phyloP scores from a whole-genome alignment of 2,888 invertebrate genomes.

The Lasioglossum lativentre region DNA sequence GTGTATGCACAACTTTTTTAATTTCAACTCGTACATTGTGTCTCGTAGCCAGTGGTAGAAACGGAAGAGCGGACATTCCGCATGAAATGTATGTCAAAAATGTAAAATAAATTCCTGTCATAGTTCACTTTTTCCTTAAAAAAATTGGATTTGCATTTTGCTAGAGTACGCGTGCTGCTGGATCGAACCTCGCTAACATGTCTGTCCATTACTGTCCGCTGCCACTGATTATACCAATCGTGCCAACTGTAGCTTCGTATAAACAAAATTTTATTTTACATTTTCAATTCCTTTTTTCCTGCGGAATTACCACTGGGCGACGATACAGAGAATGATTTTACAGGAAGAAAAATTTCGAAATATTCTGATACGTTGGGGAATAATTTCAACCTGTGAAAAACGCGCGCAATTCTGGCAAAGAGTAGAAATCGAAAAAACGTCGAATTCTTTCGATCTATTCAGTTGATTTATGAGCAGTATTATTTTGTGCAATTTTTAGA shows the following conservation, averaged over 20 bases:
- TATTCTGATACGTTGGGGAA: background rate
- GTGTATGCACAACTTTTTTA: constrained; percentile 3
- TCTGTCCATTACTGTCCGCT: background rate
- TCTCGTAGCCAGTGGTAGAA: background rate
- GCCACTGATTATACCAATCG: background rate
- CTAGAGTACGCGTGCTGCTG: background rate
- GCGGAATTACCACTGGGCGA: background rate
- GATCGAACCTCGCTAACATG: background rate
- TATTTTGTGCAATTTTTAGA: background rate
- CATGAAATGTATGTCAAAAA: background rate
- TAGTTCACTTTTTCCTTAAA: background rate
- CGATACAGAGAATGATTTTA: background rate
- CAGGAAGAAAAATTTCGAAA: background rate
- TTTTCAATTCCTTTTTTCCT: background rate
- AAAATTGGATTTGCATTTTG: background rate
- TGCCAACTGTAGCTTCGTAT: background rate
- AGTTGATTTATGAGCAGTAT: background rate
- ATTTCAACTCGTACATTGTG: background rate
- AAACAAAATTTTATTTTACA: background rate
- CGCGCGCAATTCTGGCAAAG: background rate
- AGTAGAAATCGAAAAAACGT: background rate
- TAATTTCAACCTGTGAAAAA: background rate
- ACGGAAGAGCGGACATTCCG: background rate
- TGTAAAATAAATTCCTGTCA: background rate
- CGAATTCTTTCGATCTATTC: background rate